phyloP scores from a whole-genome alignment of 1,140 invertebrate genomes.

The Eupristina koningsbergeri region DNA sequence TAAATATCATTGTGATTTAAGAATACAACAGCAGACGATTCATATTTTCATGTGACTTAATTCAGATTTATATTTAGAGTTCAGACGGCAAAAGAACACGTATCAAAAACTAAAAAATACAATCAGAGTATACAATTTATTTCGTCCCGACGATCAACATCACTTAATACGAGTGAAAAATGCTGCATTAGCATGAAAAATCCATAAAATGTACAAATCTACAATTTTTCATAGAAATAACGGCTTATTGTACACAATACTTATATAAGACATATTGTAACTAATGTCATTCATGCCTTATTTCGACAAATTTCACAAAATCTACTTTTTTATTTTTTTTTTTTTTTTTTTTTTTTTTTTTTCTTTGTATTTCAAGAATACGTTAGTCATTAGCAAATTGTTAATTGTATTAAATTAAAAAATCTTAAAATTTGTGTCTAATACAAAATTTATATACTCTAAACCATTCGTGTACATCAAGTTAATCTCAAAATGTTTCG shows the following conservation, averaged over 20 bases:
- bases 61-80: constrained; percentile 32
- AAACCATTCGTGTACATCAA: constrained; percentile 53
- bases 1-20: constrained; percentile 17
- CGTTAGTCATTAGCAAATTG: constrained; percentile 34
- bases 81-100: constrained; percentile 36
- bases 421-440: constrained; percentile 53
- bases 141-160: constrained; percentile 57
- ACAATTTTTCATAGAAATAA: constrained; percentile 57
- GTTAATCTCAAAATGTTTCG: constrained; percentile 54
- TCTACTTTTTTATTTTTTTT: constrained; percentile 55
- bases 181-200: constrained; percentile 53
- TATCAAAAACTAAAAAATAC: constrained; percentile 38
- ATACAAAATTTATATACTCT: constrained; percentile 54
- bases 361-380: constrained; percentile 42
- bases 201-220: constrained; percentile 64
- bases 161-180: constrained; percentile 53
- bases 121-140: constrained; percentile 42
- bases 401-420: constrained; percentile 49
- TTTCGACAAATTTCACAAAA: constrained; percentile 62
- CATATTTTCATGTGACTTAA: constrained; percentile 29
- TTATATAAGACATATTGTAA: constrained; percentile 59
- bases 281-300: constrained; percentile 59
- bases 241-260: constrained; percentile 60
- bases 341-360: constrained; percentile 37
- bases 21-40: constrained; percentile 34